These are phyloP conservation scores for Elachura formosa DNA, from an alignment of 2,113 vertebrate species.

Conservation along the genomic window DNA sequence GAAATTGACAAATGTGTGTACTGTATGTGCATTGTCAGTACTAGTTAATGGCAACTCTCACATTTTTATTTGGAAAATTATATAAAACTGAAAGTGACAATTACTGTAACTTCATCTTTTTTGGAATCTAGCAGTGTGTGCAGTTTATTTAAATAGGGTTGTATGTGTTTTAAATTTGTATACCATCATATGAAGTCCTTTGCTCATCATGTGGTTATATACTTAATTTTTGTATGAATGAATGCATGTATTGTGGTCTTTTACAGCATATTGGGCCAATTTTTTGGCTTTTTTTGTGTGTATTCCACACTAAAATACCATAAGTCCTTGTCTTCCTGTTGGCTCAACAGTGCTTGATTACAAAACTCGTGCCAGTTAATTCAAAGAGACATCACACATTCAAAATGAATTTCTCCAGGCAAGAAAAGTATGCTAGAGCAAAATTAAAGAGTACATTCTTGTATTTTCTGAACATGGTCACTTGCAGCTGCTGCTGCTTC, in stretches of 20 bases:
- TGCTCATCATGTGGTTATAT: background rate
- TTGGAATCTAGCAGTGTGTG: slow-evolving; percentile 22
- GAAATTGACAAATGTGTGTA: slow-evolving; percentile 66
- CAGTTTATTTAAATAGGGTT: slow-evolving; percentile 57
- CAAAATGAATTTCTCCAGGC: background rate
- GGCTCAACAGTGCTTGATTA: slow-evolving; percentile 47
- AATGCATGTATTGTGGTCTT: background rate
- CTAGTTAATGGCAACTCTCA: slow-evolving; percentile 62
- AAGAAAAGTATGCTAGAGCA: background rate
- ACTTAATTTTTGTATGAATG: slow-evolving; percentile 34
- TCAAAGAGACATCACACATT: background rate
- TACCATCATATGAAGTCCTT: slow-evolving; percentile 13
- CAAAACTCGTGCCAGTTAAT: background rate
- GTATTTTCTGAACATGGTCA: background rate
- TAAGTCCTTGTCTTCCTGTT: slow-evolving; percentile 28
- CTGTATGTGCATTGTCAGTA: slow-evolving; percentile 33
- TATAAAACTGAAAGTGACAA: slow-evolving; percentile 45
- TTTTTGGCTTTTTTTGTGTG: background rate
- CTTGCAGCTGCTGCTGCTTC: background rate
- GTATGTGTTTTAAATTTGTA: slow-evolving; percentile 54
- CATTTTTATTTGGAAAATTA: slow-evolving; percentile 61
- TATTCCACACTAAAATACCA: background rate
- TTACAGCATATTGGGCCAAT: background rate
- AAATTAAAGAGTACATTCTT: background rate
- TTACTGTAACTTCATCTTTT: slow-evolving; percentile 51